A percentile compares a stretch with the other conserved stretches of the same genome.
Conservation (phyloP, 2,888 invertebrate genomes). For the Aquatica leii region DNA sequence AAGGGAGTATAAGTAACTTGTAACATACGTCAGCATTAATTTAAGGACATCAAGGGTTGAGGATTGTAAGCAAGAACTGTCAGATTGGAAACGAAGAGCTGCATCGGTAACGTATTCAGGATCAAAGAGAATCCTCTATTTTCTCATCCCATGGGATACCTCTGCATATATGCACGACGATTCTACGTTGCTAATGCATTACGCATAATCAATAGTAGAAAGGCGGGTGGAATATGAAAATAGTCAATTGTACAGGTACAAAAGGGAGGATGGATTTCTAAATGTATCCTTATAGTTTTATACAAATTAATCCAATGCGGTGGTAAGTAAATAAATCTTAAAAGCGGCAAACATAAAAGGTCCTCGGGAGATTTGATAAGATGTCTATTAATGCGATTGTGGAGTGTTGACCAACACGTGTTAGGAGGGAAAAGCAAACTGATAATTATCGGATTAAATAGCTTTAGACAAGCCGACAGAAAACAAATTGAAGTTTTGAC, state of each 20-base stretch:
- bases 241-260: not conserved
- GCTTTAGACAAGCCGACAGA: slow-evolving; percentile 54
- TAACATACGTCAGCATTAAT: slow-evolving; percentile 16
- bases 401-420: slow-evolving; percentile 54
- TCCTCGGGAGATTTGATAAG: slow-evolving; percentile 51
- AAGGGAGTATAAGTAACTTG: slow-evolving; percentile 2
- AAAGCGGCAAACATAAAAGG: slow-evolving; percentile 47
- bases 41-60: slow-evolving; percentile 9
- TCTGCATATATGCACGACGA: slow-evolving; percentile 33
- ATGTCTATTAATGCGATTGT: slow-evolving; percentile 52
- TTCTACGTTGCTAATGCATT: slow-evolving; percentile 32
- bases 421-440: slow-evolving; percentile 52
- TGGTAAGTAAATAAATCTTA: slow-evolving; percentile 15
- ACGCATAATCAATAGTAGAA: slow-evolving; percentile 35
- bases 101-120: slow-evolving; percentile 34
- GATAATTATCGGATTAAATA: slow-evolving; percentile 56
- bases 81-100: slow-evolving; percentile 30
- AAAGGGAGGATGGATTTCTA: no score
- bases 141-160: slow-evolving; percentile 31
- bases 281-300: no score
- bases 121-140: slow-evolving; percentile 46
- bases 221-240: slow-evolving; percentile 22
- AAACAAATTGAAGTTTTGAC: no score
- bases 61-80: slow-evolving; percentile 15
- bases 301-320: slow-evolving; percentile 15